Evolutionary conservation across 2,113 vertebrate genomes (phyloP), one percentile per base, ranked within the genome.

Genomic region (Amazona guildingii): DNA sequence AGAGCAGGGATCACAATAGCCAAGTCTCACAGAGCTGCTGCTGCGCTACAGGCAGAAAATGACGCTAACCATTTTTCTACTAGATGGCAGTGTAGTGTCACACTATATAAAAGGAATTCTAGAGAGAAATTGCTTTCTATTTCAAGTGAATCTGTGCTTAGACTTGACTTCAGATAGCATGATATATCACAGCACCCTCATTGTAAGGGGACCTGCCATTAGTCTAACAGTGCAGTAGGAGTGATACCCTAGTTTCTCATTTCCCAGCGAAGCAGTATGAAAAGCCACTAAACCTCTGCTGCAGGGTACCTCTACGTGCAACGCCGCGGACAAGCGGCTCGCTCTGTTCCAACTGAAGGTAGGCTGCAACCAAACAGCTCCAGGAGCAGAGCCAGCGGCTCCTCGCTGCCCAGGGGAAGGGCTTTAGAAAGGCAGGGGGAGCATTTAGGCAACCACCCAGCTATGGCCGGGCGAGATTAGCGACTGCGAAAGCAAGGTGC

Each of bases 31-130:
- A 73, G 48, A 91, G 91, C 81, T 92, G 97, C 76, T 92, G 83
- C 83, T 88, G n/a, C 75, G 48, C 88, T 81, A 92, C 93, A 75
- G 67, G 37, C 69, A 41, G 39, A 92, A 73, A 88, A 96, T 28
- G 87, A 96, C 31, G 4, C 75, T 74, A 94, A 94, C 72, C 94
- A 93, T 97, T 97, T 91, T 91, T 95, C 97, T 94, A 97, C 97
- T 98, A 98, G 97, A 97, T 97, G 98, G 97, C 97, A 97, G 94
- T 98, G 90, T 96, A 83, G 95, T 83, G 91, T 97, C 95, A 96
- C 64, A 43, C 83, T 95, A 94, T 13, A 81, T 82, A 79, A 83
- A 94, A 81, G 76, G 92, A 90, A 97, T 90, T 94, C 83, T 84
- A 82, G 87, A 91, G 90, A 77, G 86, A 95, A 94, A 97, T 72